phyloP scores from a whole-genome alignment of 2,797 vertebrate genomes.

The Synaphobranchus kaupii region DNA sequence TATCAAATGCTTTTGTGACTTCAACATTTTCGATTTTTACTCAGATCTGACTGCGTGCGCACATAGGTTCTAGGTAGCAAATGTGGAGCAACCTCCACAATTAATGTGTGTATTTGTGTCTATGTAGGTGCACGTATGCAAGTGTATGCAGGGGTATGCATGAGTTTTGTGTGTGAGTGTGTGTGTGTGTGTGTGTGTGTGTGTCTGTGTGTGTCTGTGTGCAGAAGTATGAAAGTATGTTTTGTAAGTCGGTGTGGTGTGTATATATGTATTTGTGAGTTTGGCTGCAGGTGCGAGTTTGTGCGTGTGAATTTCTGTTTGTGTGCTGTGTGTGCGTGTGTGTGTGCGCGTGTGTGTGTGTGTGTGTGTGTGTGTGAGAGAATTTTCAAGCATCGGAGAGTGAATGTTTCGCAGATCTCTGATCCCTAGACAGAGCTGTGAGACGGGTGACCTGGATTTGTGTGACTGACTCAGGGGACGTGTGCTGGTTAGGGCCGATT shows the following conservation, averaged over 20 bases:
- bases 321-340: not conserved
- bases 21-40: not conserved
- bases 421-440: conserved; percentile 25
- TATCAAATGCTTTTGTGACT: not conserved
- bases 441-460: conserved; percentile 57
- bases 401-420: conserved; percentile 4
- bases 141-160: not conserved
- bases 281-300: not conserved
- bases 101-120: not conserved
- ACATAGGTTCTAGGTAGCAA: not conserved
- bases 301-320: conserved; percentile 11
- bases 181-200: not conserved
- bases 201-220: not conserved
- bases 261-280: not conserved
- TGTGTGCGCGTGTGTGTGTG: not conserved
- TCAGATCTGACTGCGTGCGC: not conserved
- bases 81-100: not conserved
- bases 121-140: not conserved
- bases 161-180: not conserved
- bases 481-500: conserved; percentile 50
- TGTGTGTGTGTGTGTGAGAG: not conserved
- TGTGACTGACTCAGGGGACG: conserved; percentile 50
- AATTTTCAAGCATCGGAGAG: not conserved
- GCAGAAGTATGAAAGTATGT: not conserved
- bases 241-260: not conserved